Evolutionary conservation across 2,797 vertebrate genomes (phyloP), one percentile per base, ranked within the genome.

Genomic region (Dendrocincla tyrannina): DNA sequence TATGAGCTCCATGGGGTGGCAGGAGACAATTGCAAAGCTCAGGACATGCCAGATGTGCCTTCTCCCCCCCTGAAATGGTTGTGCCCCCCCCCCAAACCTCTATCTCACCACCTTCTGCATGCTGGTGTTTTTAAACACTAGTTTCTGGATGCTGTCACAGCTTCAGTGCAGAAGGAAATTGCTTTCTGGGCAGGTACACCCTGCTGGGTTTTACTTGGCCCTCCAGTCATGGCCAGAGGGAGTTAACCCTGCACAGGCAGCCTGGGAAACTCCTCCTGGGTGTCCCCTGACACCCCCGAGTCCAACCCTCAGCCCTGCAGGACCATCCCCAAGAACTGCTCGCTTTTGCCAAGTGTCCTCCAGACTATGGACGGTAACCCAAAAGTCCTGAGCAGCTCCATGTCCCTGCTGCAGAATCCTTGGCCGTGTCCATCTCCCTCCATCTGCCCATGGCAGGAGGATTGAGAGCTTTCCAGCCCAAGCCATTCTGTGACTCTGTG

Each of bases 241-340:
- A 14, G 12, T 28, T 76, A 33, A 53, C 9, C 17, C 32, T n/a
- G 39, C 27, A 9, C 13, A 62, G 19, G 7, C 41, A 83, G 30
- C 23, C 24, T 5, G 5, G n/a, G 30, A 68, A 77, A 23, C 17
- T 42, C 30, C 55, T 73, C 17, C 70, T 77, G 70, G 22, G 8
- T 3, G 1, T 14, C 28, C 11, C 19, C n/a, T 2, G 1, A 2
- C 18, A 39, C 39, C 39, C 39, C 39, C 14, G 39, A 59, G 35
- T 27, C 58, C 35, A 59, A 37, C 24, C 33, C 7, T 37, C 8
- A 59, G 35, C 35, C 24, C 58, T 25, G 33, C 24, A 59, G 58
- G 58, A 37, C 24, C 58, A 59, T 17, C 58, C 58, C 58, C 35
- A 69, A 27, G 20, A 56, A 44, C 7, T 15, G 6, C 33, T n/a